Evolutionary conservation across 2,113 vertebrate species (phyloP), one percentile per base, ranked within the genome.

Genomic region (Planiliza haematocheilus): DNA sequence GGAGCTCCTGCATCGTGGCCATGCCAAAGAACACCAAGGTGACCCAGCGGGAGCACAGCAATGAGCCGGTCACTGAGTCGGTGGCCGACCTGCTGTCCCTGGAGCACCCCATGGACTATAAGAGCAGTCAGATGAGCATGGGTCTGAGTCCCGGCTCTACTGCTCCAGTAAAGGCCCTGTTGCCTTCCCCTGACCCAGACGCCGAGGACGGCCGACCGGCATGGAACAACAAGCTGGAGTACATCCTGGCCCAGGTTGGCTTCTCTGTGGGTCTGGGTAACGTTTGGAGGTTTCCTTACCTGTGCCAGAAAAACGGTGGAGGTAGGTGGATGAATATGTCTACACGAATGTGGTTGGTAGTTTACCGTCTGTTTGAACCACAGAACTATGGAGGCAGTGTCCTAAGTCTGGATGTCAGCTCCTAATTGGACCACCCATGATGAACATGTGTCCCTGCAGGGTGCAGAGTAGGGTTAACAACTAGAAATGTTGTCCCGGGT

Each of bases 11-110:
- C 24, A 16, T 59, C 21, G 24, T 70, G 67, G 64, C 71, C 83
- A 99, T 99, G 98, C 97, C 96, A 48, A 99, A 99, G 91, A 96
- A 96, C 91, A 99, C 97, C 93, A 99, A 99, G 83, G 97, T 99
- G 86, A 97, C 96, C 1, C 97, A 98, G 94, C 89, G 93, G 12
- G 97, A 98, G 89, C 97, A 97, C 90, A 97, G 96, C 94, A 96
- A 91, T 14, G 97, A 99, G 83, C 96, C 95, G 24, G 98, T 99
- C 93, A 99, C 98, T 0, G 97, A 99, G 92, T 99, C 98, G 0
- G 98, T 99, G 93, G 97, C 97, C 0, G 97, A 99, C 86, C 91
- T 99, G 81, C 93, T 99, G 93, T 97, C 97, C 76, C 94, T 97
- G 0, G 96, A 98, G 88, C 96, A 98, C 72, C 96, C 97, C 0